Conservation (phyloP, 2,113 vertebrate species). For the Ailuropoda melanoleuca region DNA sequence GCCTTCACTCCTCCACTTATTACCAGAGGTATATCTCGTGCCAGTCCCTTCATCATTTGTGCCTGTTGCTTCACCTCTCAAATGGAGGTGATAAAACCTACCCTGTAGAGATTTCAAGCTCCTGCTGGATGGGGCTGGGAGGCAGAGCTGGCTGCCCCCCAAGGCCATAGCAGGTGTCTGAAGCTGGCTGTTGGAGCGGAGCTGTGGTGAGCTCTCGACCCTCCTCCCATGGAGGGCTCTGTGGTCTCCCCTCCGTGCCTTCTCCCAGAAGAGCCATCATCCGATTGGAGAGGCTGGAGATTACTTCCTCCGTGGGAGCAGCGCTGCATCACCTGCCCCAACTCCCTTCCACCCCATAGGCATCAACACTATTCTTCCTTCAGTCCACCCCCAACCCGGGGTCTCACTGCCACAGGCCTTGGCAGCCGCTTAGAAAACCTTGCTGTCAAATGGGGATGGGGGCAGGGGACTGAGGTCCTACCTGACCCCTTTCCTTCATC, state of each 20-base stretch:
- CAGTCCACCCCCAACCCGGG: too few relatives aligned
- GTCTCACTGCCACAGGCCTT: neutral
- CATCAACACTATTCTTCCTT: neutral
- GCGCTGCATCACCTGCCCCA: neutral
- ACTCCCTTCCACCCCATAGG: neutral
- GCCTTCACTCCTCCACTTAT: neutral
- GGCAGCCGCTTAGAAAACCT: neutral
- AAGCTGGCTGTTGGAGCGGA: neutral
- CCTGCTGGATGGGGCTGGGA: neutral
- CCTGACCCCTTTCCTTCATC: neutral
- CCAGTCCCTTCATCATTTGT: neutral
- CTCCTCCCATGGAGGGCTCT: neutral
- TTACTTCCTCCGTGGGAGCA: neutral
- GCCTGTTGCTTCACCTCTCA: neutral
- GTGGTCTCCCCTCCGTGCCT: neutral
- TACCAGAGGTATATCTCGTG: neutral
- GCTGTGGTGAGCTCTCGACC: neutral
- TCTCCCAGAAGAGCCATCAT: neutral
- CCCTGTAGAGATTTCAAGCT: neutral
- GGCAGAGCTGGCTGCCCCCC: neutral
- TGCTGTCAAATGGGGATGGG: neutral
- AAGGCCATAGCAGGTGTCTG: neutral
- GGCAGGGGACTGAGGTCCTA: neutral
- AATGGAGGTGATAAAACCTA: neutral
- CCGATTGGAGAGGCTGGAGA: rapidly evolving